Conservation (phyloP, 2,888 invertebrate genomes). For the Cancer borealis region DNA sequence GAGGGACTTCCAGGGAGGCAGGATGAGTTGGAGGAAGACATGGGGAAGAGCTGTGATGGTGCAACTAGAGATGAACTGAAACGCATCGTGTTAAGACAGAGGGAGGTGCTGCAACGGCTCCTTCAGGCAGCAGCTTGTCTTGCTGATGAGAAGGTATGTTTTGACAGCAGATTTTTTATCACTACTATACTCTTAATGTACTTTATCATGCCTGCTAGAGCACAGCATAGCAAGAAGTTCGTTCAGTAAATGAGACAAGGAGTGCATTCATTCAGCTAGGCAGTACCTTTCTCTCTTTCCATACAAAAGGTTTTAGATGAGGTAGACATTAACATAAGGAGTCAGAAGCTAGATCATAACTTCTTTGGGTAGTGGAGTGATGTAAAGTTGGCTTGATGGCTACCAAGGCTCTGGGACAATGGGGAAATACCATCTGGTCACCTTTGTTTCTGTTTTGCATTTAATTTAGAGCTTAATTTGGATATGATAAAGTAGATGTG, state of each 20-base stretch:
- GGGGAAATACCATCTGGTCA: no score
- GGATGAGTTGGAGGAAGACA: conserved; percentile 30
- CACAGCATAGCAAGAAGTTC: not conserved
- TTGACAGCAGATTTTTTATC: not conserved
- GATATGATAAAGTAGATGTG: no score
- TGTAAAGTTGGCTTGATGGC: no score
- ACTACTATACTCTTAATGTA: not conserved
- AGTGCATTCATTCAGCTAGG: not conserved
- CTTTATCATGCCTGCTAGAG: not conserved
- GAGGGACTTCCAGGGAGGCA: conserved; percentile 80
- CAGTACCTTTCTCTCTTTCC: no score
- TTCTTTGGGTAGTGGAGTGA: no score
- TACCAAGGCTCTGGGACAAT: no score
- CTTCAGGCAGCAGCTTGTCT: conserved; percentile 61
- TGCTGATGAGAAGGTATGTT: conserved; percentile 62
- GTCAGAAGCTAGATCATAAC: no score
- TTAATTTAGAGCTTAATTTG: no score
- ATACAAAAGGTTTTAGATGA: no score
- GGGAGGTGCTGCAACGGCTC: conserved; percentile 69
- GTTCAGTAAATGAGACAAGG: not conserved
- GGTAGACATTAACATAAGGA: no score
- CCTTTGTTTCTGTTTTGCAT: no score
- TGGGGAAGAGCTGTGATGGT: not conserved
- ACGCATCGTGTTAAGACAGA: conserved; percentile 63
- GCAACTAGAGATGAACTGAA: conserved; percentile 63